A percentile compares a stretch with the other conserved stretches of the same genome.
Conservation (phyloP, 2,113 vertebrate genomes). For the Poecile atricapillus region DNA sequence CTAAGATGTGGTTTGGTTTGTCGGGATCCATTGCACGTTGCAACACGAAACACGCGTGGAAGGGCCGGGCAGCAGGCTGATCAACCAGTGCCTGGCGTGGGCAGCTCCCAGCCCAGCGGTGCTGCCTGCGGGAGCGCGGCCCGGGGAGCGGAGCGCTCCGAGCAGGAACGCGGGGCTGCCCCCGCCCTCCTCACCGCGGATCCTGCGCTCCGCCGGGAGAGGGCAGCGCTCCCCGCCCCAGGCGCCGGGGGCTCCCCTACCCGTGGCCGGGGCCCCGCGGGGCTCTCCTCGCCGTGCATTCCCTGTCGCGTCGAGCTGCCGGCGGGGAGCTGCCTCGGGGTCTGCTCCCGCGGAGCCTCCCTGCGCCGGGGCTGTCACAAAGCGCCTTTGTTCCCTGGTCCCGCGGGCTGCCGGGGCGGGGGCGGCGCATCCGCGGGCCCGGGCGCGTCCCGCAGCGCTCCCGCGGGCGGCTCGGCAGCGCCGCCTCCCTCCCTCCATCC, state of each 20-base stretch:
- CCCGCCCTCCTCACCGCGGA: too few species aligned
- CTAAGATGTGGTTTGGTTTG: accelerated
- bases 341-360: neutral
- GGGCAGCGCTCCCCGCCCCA: neutral
- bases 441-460: neutral
- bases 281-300: neutral
- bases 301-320: neutral
- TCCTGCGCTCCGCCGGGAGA: neutral
- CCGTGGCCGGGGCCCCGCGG: too few species aligned
- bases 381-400: neutral
- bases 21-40: accelerated
- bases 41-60: accelerated
- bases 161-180: too few species aligned
- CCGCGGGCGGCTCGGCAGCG: neutral
- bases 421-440: neutral
- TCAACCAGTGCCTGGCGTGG: accelerated
- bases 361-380: neutral
- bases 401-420: neutral
- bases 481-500: neutral
- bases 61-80: accelerated
- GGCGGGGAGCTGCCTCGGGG: too few species aligned
- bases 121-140: accelerated
- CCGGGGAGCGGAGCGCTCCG: too few species aligned
- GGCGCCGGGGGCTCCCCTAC: neutral
- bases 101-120: neutral